These are phyloP conservation scores for Gobio occitaniae DNA, from an alignment of 2,797 vertebrate genomes.

Conservation along the genomic window DNA sequence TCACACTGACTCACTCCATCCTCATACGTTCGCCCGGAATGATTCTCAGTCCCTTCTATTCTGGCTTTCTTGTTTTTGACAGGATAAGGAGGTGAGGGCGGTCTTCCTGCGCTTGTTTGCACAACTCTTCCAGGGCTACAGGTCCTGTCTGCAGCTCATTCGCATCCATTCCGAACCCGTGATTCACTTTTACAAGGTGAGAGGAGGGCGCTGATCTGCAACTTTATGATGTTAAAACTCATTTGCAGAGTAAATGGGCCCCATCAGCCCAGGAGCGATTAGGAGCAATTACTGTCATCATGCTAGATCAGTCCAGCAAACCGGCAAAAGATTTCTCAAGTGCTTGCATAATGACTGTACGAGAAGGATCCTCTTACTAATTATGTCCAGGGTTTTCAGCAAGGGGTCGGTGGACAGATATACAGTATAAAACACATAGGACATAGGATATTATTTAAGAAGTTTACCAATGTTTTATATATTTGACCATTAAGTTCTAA, in stretches of 20 bases:
- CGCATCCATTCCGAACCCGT: conserved; percentile 97
- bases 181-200: conserved; percentile 99
- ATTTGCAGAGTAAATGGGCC: conserved; percentile 12
- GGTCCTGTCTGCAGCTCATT: conserved; percentile 97
- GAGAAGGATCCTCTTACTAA: neutral
- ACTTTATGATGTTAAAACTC: conserved; percentile 48
- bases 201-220: conserved; percentile 37
- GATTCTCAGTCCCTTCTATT: conserved; percentile 27
- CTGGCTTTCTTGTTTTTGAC: conserved; percentile 57
- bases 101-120: conserved; percentile 98
- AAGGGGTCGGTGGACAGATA: neutral
- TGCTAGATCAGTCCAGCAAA: conserved; percentile 42
- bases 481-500: neutral
- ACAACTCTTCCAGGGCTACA: conserved; percentile 98
- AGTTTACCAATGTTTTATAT: neutral
- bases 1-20: conserved; percentile 44
- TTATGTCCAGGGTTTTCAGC: conserved; percentile 2
- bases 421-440: neutral
- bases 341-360: neutral
- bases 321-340: neutral
- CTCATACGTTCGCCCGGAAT: conserved; percentile 35
- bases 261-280: conserved; percentile 23
- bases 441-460: neutral
- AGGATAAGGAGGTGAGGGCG: conserved; percentile 98
- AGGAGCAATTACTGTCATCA: conserved; percentile 42